Evolutionary conservation across 2,113 vertebrate species (phyloP).

Genomic region (Xiphophorus maculatus): DNA sequence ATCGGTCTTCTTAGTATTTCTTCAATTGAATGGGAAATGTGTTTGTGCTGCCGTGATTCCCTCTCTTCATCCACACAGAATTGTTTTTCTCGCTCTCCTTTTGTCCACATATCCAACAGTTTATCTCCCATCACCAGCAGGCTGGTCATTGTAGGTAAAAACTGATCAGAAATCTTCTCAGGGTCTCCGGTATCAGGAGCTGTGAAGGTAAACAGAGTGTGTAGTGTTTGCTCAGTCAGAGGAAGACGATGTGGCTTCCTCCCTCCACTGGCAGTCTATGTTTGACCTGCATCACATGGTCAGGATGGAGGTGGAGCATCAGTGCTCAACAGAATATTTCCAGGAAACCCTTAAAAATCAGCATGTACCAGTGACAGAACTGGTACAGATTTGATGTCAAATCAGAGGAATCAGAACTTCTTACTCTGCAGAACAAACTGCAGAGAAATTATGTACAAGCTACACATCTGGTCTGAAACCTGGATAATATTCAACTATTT

Average conservation of each 20-base stretch:
- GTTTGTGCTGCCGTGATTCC: conserved; percentile 27
- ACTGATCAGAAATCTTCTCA: not conserved
- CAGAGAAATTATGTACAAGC: not conserved
- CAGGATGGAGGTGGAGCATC: conserved; percentile 57
- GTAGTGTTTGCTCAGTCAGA: conserved; percentile 7
- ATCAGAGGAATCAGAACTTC: not conserved
- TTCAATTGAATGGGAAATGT: conserved; percentile 68
- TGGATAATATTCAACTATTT: conserved; percentile 17
- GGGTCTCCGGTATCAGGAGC: not conserved
- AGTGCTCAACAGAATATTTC: not conserved
- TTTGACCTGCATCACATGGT: conserved; percentile 64
- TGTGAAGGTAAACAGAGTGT: not conserved
- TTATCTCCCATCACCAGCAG: conserved; percentile 12
- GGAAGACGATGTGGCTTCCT: conserved; percentile 18
- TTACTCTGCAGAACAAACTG: not conserved
- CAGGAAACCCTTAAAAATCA: conserved; percentile 24
- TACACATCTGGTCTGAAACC: conserved; percentile 13
- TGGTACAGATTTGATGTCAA: not conserved
- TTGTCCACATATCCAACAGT: conserved; percentile 40
- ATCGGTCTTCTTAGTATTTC: conserved; percentile 67
- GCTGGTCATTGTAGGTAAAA: not conserved
- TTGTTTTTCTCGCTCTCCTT: conserved; percentile 18
- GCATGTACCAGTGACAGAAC: not conserved
- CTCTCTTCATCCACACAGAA: conserved; percentile 12
- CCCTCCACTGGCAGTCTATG: conserved; percentile 23